phyloP scores from a whole-genome alignment of 2,113 vertebrate genomes.

The Peromyscus californicus region DNA sequence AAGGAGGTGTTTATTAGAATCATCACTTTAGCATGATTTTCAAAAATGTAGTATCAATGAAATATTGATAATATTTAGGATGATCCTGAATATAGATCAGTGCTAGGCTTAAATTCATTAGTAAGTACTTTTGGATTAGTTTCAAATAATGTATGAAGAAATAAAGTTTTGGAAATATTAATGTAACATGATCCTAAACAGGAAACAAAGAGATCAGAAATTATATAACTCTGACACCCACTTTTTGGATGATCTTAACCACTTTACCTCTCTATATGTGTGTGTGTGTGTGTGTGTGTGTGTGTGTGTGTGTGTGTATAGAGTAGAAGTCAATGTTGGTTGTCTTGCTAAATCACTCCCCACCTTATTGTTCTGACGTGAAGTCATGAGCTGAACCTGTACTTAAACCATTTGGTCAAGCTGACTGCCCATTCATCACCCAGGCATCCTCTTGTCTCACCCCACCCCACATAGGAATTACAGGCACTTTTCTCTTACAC shows the following conservation, averaged over 20 bases:
- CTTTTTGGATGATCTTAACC: background rate
- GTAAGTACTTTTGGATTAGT: background rate
- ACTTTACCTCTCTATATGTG: background rate
- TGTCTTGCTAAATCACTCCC: background rate
- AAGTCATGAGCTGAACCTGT: background rate
- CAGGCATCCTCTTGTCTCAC: background rate
- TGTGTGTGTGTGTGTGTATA: background rate
- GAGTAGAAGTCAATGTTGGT: background rate
- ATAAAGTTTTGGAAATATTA: background rate
- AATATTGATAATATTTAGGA: background rate
- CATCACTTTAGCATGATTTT: background rate
- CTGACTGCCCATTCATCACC: too few species aligned
- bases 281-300: background rate
- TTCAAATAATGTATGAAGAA: background rate
- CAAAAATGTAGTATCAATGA: background rate
- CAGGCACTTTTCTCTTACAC: too few species aligned
- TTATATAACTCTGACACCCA: background rate
- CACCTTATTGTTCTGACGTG: background rate
- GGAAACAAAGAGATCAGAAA: background rate
- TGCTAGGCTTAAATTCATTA: background rate
- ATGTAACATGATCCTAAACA: background rate
- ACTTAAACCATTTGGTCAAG: background rate
- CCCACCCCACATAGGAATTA: background rate
- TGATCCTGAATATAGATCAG: background rate
- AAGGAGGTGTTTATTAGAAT: background rate